Percentiles rank a stretch among this genome's conserved stretches.
phyloP scores from a whole-genome alignment of 2,113 vertebrate genomes.

The Sinocyclocheilus rhinocerous region DNA sequence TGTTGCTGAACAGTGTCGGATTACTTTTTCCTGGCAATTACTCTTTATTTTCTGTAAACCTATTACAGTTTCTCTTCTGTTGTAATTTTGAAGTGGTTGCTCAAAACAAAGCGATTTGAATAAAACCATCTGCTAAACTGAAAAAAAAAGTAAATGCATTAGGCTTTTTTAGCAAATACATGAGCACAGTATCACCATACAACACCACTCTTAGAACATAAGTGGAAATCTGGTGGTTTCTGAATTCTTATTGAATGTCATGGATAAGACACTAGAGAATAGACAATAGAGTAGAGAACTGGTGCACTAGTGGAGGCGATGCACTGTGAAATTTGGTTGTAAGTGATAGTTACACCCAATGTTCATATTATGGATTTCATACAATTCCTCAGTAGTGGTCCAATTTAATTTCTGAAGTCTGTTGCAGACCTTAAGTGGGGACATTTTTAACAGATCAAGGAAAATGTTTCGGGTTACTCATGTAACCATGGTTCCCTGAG shows the following conservation, averaged over 20 bases:
- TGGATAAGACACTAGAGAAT: neutral
- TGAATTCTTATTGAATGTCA: neutral
- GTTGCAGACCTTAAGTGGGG: neutral
- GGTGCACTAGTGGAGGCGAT: neutral
- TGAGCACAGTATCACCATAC: neutral
- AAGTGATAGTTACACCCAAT: neutral
- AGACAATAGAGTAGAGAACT: neutral
- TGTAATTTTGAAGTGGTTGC: neutral
- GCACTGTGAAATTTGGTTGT: neutral
- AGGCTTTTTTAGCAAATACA: neutral
- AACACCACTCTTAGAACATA: neutral
- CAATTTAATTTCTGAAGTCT: neutral
- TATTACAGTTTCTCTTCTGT: neutral
- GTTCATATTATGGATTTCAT: neutral
- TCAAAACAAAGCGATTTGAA: neutral
- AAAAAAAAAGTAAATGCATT: neutral
- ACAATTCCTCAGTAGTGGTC: neutral
- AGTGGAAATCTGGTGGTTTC: neutral
- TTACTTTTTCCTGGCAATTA: neutral
- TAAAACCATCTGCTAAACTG: neutral
- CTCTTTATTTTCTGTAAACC: neutral
- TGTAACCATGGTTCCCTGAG: no score
- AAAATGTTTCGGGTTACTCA: no score
- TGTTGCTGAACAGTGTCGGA: neutral
- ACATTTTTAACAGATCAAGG: neutral